Conservation (phyloP, 2,888 invertebrate genomes). For the Melieria picta region DNA sequence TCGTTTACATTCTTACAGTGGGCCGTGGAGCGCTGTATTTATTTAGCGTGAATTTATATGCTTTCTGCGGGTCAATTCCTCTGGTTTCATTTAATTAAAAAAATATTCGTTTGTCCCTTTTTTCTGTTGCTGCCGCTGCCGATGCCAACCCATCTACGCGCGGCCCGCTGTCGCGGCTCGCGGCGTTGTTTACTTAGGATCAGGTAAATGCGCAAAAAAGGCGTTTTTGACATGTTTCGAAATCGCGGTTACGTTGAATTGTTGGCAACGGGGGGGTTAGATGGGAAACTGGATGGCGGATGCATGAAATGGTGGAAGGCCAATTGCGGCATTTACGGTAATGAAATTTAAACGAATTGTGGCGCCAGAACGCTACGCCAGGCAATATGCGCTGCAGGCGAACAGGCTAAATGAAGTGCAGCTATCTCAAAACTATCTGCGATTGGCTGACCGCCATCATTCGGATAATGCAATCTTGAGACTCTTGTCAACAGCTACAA, state of each 20-base stretch:
- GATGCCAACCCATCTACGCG: slow-evolving; percentile 13
- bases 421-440: no score
- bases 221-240: slow-evolving; percentile 10
- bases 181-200: slow-evolving; percentile 61
- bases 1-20: slow-evolving; percentile 10
- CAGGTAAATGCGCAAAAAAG: slow-evolving; percentile 52
- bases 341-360: slow-evolving; percentile 50
- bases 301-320: slow-evolving; percentile 31
- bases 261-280: background rate
- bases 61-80: slow-evolving; percentile 62
- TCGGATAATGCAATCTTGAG: no score
- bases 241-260: background rate
- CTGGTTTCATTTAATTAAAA: slow-evolving; percentile 65
- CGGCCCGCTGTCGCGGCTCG: slow-evolving; percentile 28
- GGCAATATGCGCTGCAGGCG: background rate
- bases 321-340: slow-evolving; percentile 45
- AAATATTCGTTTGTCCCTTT: slow-evolving; percentile 50
- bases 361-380: background rate
- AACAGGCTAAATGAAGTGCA: no score
- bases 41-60: slow-evolving; percentile 49
- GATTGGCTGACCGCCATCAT: no score
- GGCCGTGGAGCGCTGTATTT: slow-evolving; percentile 44
- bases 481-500: no score
- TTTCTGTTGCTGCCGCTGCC: slow-evolving; percentile 37
- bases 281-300: background rate